Evolutionary conservation across 2,113 vertebrate species (phyloP).

Genomic region (Barbus barbus): DNA sequence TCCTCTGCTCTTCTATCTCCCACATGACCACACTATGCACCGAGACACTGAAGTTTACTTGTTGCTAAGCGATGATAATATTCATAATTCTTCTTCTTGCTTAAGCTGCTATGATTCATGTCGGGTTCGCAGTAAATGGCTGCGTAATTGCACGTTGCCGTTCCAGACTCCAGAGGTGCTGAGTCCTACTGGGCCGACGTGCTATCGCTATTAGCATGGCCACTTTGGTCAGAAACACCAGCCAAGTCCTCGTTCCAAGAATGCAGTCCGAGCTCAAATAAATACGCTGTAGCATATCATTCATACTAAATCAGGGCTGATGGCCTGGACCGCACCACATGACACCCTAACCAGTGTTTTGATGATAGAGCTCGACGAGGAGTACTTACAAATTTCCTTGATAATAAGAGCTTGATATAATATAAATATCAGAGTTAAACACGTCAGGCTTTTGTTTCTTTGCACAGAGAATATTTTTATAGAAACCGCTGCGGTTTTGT

Average conservation of each 20-base stretch:
- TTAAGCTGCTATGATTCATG: slow-evolving; percentile 68
- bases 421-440: slow-evolving; percentile 65
- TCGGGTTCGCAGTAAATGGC: slow-evolving; percentile 58
- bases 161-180: slow-evolving; percentile 54
- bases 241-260: slow-evolving; percentile 21
- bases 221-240: slow-evolving; percentile 24
- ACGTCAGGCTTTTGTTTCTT: slow-evolving; percentile 57
- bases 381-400: slow-evolving; percentile 55
- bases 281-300: slow-evolving; percentile 57
- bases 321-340: not conserved
- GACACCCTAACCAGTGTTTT: slow-evolving; percentile 57
- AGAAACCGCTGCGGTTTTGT: slow-evolving; percentile 60
- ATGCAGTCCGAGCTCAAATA: slow-evolving; percentile 56
- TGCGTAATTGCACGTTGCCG: slow-evolving; percentile 66
- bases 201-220: slow-evolving; percentile 65
- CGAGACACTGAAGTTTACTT: slow-evolving; percentile 61
- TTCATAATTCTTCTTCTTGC: slow-evolving; percentile 60
- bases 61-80: slow-evolving; percentile 64
- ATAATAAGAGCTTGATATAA: slow-evolving; percentile 62
- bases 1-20: slow-evolving; percentile 53
- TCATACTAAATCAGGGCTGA: slow-evolving; percentile 55
- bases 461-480: slow-evolving; percentile 60
- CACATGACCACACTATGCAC: slow-evolving; percentile 67
- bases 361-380: slow-evolving; percentile 54
- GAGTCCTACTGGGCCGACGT: slow-evolving; percentile 47